A percentile compares a stretch with the other conserved stretches of the same genome.
Conservation (phyloP, 2,797 vertebrate genomes). For the Phrynocephalus forsythii region DNA sequence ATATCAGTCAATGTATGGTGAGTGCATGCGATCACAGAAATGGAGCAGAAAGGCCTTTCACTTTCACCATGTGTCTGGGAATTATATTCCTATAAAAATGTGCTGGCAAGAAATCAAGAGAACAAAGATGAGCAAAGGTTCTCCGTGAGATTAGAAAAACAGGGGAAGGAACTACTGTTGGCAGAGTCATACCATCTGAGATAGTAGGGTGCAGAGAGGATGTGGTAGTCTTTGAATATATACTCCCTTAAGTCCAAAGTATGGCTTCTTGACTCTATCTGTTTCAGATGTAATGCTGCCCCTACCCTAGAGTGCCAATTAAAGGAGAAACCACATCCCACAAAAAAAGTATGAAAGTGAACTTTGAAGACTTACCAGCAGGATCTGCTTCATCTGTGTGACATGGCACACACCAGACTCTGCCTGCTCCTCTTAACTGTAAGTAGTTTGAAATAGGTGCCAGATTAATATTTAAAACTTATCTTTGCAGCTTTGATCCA, state of each 20-base stretch:
- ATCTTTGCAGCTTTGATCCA: conserved; percentile 39
- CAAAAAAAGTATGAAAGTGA: neutral
- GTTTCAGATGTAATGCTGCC: neutral
- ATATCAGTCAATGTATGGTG: too few species aligned
- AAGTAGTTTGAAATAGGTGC: conserved; percentile 47
- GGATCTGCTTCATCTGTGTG: neutral
- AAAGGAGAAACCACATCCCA: neutral
- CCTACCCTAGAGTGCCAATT: conserved; percentile 39
- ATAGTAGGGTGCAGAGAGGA: neutral
- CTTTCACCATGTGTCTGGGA: neutral
- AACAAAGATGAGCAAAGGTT: neutral
- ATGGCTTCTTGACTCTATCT: neutral
- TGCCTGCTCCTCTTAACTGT: conserved; percentile 21
- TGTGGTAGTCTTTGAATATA: neutral
- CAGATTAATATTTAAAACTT: conserved; percentile 53
- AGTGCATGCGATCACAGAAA: neutral
- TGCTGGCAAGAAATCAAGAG: neutral
- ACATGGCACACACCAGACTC: fast-evolving
- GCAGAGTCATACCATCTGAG: neutral
- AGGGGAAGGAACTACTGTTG: neutral
- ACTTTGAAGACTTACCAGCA: neutral
- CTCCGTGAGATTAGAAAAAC: neutral
- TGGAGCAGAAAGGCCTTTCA: neutral
- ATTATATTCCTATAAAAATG: neutral
- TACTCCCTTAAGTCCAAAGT: neutral